Percentiles rank a stretch among this genome's conserved stretches.
phyloP scores from a whole-genome alignment of 1,140 invertebrate species.

The Dendrolimus punctatus region DNA sequence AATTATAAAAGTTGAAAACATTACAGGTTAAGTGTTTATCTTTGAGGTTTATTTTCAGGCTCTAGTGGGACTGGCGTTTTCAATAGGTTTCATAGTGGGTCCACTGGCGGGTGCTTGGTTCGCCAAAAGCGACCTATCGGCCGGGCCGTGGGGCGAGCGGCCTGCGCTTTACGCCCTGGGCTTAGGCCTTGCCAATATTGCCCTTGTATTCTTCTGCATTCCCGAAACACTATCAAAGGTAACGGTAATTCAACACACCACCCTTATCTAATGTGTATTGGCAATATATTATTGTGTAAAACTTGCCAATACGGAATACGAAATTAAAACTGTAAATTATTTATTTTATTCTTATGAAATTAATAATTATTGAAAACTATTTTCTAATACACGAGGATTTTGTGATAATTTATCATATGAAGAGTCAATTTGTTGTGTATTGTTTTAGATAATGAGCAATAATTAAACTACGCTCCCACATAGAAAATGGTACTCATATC shows the following conservation, averaged over 20 bases:
- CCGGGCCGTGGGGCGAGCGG: constrained; percentile 81
- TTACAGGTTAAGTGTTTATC: neutral
- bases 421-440: too few relatives aligned
- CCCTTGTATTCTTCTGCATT: constrained; percentile 84
- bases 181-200: constrained; percentile 84
- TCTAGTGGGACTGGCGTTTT: constrained; percentile 96
- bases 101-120: constrained; percentile 96
- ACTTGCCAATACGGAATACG: too few relatives aligned
- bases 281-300: neutral
- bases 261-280: constrained; percentile 3
- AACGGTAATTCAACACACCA: constrained; percentile 20
- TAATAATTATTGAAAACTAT: too few relatives aligned
- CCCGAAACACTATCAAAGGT: constrained; percentile 89
- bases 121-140: constrained; percentile 70
- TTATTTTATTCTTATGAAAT: too few relatives aligned
- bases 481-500: too few relatives aligned
- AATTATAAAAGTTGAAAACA: neutral
- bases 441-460: too few relatives aligned
- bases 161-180: constrained; percentile 91
- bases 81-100: constrained; percentile 96
- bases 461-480: too few relatives aligned
- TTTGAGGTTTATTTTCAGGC: constrained; percentile 78
- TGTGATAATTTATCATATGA: too few relatives aligned
- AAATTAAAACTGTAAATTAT: too few relatives aligned
- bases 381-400: too few relatives aligned